Base-by-base conservation (phyloP, 2,113 vertebrate species). In the Corythaixoides concolor region DNA sequence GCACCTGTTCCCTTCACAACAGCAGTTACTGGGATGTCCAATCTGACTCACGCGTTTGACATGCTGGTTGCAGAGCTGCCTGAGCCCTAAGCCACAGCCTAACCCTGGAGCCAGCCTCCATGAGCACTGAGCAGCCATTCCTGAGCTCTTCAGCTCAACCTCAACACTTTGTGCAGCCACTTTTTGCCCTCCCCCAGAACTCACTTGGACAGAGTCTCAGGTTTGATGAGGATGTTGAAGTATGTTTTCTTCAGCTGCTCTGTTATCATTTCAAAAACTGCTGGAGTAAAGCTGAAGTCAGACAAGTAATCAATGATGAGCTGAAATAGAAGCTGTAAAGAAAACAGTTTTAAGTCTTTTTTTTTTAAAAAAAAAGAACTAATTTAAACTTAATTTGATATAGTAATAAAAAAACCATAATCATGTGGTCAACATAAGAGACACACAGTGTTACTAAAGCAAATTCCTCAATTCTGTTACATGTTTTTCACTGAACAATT, bases 171-270 rank as follows among this genome's bases (percentile, higher is more conserved):
- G 37, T 15, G 16, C 89, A 70, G 55, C 64, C 47, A 17, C 49
- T 53, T 82, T 23, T 45, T 43, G n/a, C 59, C 27, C 84, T 88
- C 43, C 64, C 63, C 37, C 37, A 37, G 70, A 39, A 99, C 99
- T 96, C 97, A 99, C 99, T 99, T 99, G 97, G 98, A 97, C 94
- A 99, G 98, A 49, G 99, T 99, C 93, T 99, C 99, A 0, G 99
- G 99, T 85, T 99, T 99, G 94, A 99, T 99, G 92, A 99, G 99
- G 97, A 99, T 98, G 97, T 99, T 99, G 97, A 98, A 99, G 97
- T 99, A 99, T 1, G 98, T 99, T 95, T 99, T 99, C 97, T 99
- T 99, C 90, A 99, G 97, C 96, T 99, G 99, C 94, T 99, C 99
- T 5, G 97, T 97, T 80, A 99, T 99, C 99, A 99, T 99, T 90